Evolutionary conservation across 1,140 invertebrate species (phyloP), one percentile per base, ranked within the genome.

Genomic region (Subanguina moxae): DNA sequence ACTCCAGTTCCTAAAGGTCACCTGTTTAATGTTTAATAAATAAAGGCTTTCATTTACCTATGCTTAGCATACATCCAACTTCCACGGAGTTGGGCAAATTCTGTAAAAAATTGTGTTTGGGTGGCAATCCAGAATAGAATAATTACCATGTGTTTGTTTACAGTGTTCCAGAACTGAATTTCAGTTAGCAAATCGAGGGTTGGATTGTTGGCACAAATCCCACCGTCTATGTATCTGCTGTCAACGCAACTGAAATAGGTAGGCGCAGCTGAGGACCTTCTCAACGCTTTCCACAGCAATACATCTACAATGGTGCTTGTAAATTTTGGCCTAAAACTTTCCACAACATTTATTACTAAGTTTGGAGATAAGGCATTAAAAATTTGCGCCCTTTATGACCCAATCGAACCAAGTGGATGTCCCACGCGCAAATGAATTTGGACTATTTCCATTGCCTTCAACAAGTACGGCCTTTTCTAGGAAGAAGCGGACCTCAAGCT

Each of bases 201-300:
- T 0, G 94, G 94, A 83, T 97, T 98, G 82, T 98, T 98, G 0
- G 93, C 89, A 65, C 96, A 93, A 7, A 98, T 84, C n/a, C 94
- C 94, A 19, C 94, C 94, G 83, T 97, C 94, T 19, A 97, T 82
- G 80, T 90, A 96, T 64, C 87, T 84, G 21, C 89, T 90, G 78
- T 89, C 90, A 0, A 90, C 87, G 65, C 64, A 75, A 61, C 71
- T 64, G 87, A 97, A 97, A 84, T 94, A 97, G 0, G 93, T 93
- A 0, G 94, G 94, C 21, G 94, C 94, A 0, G 93, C 93, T 7
- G 93, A 93, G n/a, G 90, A 91, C 5, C 61, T 48, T 13, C 66
- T 15, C 25, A 74, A 23, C 0, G 74, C 68, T 72, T 75, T 75
- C 73, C 66, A 77, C 13, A 79, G 23, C 1, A 89, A 83, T 81